Base-by-base conservation (phyloP, 30 jellyfish, hydroid and myxozoan species). In the Hydra vulgaris region DNA sequence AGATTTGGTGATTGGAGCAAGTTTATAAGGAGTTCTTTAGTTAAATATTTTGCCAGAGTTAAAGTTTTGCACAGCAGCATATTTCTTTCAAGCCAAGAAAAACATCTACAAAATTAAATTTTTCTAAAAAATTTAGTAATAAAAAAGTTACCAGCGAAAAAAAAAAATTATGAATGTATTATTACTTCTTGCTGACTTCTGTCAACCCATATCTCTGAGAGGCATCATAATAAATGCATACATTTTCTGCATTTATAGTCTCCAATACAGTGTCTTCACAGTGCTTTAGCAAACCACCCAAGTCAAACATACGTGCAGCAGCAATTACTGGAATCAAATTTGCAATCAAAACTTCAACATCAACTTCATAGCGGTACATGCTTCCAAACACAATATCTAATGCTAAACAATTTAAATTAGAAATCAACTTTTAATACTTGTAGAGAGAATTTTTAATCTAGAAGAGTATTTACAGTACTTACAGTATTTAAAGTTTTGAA, bases 301-400 rank as follows among this genome's bases (percentile, higher is more conserved):
- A 76, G 54, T 90, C 89, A 21, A 90, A 82, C 95, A 90, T 74
- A 22, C 95, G 66, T 8, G 97, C 88, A 1, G 97, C 97, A 1
- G 97, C 97, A 3, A 83, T 21, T 19, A 88, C 84, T 26, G 97
- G 95, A 22, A 90, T 86, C 76, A 90, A 82, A 68, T 90, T 85
- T n/a, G 76, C 87, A 18, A 86, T 85, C 26, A 90, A 91, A 23
- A 54, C 71, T 20, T 86, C 85, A 0, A 80, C 90, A 78, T 90
- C 92, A 7, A 90, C 94, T 54, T 90, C 95, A 76, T 90, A 93
- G 74, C 97, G 82, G 94, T 90, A 90, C 26, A 90, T 79, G 82
- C 97, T 90, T 17, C 97, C 95, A 83, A 90, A 90, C 21, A 95
- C 94, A 70, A 90, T 90, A 61, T 90, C 96, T 26, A 90, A 80